These are phyloP conservation scores for Babylonia areolata DNA, from an alignment of 1,140 invertebrate genomes.

Conservation along the genomic window DNA sequence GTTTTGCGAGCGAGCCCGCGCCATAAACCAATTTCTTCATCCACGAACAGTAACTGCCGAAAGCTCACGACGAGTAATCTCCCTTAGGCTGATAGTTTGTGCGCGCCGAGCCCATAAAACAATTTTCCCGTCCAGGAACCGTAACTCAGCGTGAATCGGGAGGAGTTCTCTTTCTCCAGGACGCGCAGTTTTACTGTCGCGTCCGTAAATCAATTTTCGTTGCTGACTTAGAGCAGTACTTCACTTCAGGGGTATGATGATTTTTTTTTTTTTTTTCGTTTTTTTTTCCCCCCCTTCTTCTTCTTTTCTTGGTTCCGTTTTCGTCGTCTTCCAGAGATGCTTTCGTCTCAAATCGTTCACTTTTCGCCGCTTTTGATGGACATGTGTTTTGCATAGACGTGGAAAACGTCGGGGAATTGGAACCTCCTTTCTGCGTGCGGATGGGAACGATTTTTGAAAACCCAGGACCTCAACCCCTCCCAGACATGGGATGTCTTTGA, in stretches of 20 bases:
- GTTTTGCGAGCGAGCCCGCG: background rate
- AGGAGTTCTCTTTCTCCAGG: background rate
- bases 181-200: background rate
- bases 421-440: too few species aligned
- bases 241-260: background rate
- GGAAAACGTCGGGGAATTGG: too few species aligned
- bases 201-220: conserved; percentile 22
- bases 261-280: background rate
- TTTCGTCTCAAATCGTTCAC: too few species aligned
- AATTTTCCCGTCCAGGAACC: conserved; percentile 28
- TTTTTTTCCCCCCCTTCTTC: background rate
- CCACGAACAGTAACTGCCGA: conserved; percentile 32
- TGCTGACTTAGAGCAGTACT: background rate
- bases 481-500: too few species aligned
- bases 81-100: conserved; percentile 27
- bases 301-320: background rate
- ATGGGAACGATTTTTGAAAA: too few species aligned
- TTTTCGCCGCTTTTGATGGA: background rate
- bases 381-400: background rate
- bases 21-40: conserved; percentile 33
- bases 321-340: too few species aligned
- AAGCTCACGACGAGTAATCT: conserved; percentile 31
- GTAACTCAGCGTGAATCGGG: conserved; percentile 31
- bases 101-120: conserved; percentile 35
- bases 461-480: too few species aligned